These are phyloP conservation scores for Haliclystus octoradiatus DNA, from an alignment of 30 jellyfish, hydroid and myxozoan species.

Conservation along the genomic window DNA sequence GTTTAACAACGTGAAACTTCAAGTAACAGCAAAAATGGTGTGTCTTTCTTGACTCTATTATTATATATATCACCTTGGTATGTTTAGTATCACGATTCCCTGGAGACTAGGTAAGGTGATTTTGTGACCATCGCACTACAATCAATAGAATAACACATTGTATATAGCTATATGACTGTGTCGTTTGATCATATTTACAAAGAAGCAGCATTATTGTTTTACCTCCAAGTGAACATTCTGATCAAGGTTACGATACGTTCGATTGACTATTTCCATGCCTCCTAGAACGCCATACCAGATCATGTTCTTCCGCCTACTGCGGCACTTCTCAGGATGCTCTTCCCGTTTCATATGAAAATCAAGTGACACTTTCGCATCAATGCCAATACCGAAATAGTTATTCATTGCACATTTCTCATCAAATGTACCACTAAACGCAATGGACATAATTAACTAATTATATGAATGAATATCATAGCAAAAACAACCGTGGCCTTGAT, in stretches of 20 bases:
- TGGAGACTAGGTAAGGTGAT: slow-evolving; percentile 90
- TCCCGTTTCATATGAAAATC: slow-evolving; percentile 94
- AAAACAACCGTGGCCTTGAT: too few species aligned
- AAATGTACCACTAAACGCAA: slow-evolving; percentile 38
- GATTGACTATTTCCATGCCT: slow-evolving; percentile 81
- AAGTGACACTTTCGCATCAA: slow-evolving; percentile 79
- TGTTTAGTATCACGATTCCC: slow-evolving; percentile 90
- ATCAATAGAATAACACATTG: slow-evolving; percentile 1
- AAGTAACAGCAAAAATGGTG: too few species aligned
- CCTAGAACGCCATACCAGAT: slow-evolving; percentile 99
- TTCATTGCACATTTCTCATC: slow-evolving; percentile 88
- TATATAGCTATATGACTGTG: too few species aligned
- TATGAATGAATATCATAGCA: not conserved
- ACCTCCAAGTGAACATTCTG: slow-evolving; percentile 97
- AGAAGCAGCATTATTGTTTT: too few species aligned
- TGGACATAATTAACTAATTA: not conserved
- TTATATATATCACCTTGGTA: slow-evolving; percentile 99
- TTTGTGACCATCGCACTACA: slow-evolving; percentile 95
- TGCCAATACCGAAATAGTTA: slow-evolving; percentile 89
- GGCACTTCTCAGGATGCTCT: slow-evolving; percentile 96
- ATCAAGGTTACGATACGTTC: slow-evolving; percentile 88
- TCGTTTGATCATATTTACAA: too few species aligned
- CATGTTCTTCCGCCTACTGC: slow-evolving; percentile 89
- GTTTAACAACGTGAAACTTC: too few species aligned
- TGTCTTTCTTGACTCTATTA: too few species aligned